Evolutionary conservation across 2,797 vertebrate genomes (phyloP).

Genomic region (Oceanodroma leucorhoa): DNA sequence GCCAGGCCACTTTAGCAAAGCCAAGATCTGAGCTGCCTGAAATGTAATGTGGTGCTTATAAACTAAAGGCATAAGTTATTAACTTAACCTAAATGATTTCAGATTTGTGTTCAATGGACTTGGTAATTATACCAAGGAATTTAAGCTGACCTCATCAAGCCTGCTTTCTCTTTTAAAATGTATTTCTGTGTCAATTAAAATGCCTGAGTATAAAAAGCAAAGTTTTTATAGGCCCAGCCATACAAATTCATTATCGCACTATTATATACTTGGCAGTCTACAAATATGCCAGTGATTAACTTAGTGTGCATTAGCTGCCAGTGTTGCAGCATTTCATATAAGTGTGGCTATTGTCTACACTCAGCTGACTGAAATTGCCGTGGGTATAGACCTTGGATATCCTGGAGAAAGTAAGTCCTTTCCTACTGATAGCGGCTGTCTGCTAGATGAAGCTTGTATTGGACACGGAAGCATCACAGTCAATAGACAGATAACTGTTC

Average conservation of each 20-base stretch:
- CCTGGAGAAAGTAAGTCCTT: conserved; percentile 5
- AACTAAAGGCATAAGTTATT: conserved; percentile 61
- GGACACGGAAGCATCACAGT: not conserved
- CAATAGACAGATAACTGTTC: not conserved
- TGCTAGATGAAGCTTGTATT: not conserved
- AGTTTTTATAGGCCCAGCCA: conserved; percentile 67
- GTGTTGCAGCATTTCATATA: conserved; percentile 36
- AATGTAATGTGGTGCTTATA: conserved; percentile 57
- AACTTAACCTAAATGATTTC: conserved; percentile 72
- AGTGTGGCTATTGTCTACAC: conserved; percentile 45
- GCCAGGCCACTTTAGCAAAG: conserved; percentile 45
- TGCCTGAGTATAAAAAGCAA: conserved; percentile 62
- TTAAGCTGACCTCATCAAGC: conserved; percentile 69
- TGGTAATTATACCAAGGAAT: conserved; percentile 65
- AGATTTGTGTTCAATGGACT: conserved; percentile 67
- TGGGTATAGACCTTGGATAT: conserved; percentile 17
- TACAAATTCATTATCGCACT: conserved; percentile 63
- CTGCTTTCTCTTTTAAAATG: conserved; percentile 69
- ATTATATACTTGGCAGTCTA: conserved; percentile 63
- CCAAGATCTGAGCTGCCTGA: conserved; percentile 58
- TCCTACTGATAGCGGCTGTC: rapidly evolving
- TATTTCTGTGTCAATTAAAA: conserved; percentile 72
- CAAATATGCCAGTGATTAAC: conserved; percentile 59
- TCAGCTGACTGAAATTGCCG: conserved; percentile 41
- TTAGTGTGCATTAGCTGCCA: conserved; percentile 39